These are phyloP conservation scores for Rhizomys pruinosus DNA, from an alignment of 2,113 vertebrate species.

Conservation along the genomic window DNA sequence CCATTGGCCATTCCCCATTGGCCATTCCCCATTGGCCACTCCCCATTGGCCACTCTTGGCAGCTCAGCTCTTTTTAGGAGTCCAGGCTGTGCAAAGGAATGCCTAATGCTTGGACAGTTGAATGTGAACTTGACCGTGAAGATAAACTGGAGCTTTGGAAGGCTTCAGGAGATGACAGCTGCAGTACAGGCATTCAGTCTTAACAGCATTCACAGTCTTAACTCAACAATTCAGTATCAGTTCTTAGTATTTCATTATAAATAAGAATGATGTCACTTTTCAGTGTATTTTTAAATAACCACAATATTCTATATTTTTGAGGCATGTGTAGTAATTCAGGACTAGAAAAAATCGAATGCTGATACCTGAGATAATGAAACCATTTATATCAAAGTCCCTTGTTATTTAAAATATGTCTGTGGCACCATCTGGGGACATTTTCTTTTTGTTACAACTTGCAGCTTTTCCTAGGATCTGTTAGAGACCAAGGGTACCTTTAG, in stretches of 20 bases:
- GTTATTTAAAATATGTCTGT: not conserved
- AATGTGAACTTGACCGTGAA: not conserved
- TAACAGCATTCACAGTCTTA: not conserved
- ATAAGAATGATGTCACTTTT: not conserved
- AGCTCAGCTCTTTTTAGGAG: not conserved
- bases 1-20: no score
- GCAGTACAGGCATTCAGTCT: not conserved
- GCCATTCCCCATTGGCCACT: no score
- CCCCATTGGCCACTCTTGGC: not conserved
- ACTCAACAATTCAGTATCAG: not conserved
- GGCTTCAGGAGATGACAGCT: not conserved
- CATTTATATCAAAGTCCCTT: not conserved
- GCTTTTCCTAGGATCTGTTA: not conserved
- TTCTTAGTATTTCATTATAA: not conserved
- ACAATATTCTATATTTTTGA: not conserved
- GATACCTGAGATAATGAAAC: not conserved
- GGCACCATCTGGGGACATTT: not conserved
- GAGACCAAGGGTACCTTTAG: not conserved
- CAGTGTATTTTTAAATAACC: not conserved
- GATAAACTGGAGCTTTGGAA: not conserved
- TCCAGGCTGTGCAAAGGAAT: not conserved
- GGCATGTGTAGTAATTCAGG: not conserved
- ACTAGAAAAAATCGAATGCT: not conserved
- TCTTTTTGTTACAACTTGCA: not conserved
- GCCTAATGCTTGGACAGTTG: not conserved